These are phyloP conservation scores for Microplitis demolitor DNA, from an alignment of 1,140 invertebrate species.

Conservation along the genomic window DNA sequence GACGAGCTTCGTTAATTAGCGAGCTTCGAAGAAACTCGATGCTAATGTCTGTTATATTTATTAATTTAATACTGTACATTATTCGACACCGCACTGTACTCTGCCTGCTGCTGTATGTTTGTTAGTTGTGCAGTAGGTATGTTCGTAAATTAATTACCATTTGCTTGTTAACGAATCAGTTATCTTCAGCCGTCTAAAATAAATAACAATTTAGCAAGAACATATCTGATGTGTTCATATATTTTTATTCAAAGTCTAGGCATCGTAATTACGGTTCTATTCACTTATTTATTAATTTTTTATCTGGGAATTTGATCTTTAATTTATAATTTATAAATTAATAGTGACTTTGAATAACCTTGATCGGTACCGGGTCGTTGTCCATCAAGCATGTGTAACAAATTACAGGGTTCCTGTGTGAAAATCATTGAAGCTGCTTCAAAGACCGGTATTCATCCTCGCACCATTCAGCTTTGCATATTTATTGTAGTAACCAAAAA, in stretches of 20 bases:
- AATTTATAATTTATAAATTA: neutral
- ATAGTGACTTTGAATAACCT: neutral
- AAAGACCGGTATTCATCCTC: constrained; percentile 11
- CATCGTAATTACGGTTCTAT: neutral
- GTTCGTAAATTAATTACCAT: too few relatives aligned
- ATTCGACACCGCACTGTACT: too few relatives aligned
- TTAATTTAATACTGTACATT: neutral
- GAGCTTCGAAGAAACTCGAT: neutral
- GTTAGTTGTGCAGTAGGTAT: too few relatives aligned
- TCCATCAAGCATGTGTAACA: constrained; percentile 8
- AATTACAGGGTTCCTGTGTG: constrained; percentile 11
- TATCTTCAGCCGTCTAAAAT: too few relatives aligned
- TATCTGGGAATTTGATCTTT: neutral
- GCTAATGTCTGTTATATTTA: neutral
- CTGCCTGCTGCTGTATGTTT: too few relatives aligned
- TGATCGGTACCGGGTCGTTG: neutral
- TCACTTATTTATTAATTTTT: neutral
- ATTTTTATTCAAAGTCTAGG: neutral
- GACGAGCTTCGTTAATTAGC: constrained; percentile 9
- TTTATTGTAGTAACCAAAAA: neutral
- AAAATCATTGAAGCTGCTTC: constrained; percentile 2
- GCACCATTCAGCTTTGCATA: constrained; percentile 15
- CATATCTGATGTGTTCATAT: too few relatives aligned
- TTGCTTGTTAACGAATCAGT: too few relatives aligned
- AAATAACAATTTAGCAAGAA: too few relatives aligned